These are phyloP conservation scores for Forbesichthys papilliferus DNA, from an alignment of 2,113 vertebrate species.

Conservation along the genomic window DNA sequence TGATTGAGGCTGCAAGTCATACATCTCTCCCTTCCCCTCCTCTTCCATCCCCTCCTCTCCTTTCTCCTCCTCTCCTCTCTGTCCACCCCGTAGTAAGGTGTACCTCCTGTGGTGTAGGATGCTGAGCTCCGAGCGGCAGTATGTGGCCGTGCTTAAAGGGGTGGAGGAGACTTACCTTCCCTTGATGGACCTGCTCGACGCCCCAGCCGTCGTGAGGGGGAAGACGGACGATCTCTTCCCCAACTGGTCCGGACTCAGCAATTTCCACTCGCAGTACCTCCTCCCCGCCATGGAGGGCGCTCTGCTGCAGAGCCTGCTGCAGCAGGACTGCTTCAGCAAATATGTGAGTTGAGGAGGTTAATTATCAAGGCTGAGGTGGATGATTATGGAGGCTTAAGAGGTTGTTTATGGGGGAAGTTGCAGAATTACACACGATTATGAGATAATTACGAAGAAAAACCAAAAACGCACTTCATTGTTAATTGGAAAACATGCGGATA, in stretches of 20 bases:
- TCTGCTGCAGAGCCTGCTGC: slow-evolving; percentile 80
- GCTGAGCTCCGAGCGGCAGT: slow-evolving; percentile 85
- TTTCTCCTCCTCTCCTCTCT: neutral
- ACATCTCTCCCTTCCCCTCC: neutral
- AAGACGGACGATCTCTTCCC: slow-evolving; percentile 76
- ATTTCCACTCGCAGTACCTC: slow-evolving; percentile 83
- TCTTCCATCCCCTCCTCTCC: neutral
- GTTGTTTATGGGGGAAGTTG: too few species aligned
- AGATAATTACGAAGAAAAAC: too few species aligned
- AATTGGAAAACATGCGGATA: too few species aligned
- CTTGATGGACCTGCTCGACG: slow-evolving; percentile 71
- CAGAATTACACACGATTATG: too few species aligned
- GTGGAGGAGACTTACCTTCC: slow-evolving; percentile 77
- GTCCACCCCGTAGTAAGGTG: slow-evolving; percentile 72
- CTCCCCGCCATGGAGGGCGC: slow-evolving; percentile 86
- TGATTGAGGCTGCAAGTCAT: neutral
- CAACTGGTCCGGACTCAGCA: slow-evolving; percentile 74
- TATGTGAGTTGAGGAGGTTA: slow-evolving; percentile 74
- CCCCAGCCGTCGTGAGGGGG: slow-evolving; percentile 73
- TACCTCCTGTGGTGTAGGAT: slow-evolving; percentile 83
- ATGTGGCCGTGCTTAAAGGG: slow-evolving; percentile 75
- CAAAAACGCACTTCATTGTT: too few species aligned
- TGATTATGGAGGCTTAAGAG: too few species aligned
- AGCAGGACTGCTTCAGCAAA: slow-evolving; percentile 87
- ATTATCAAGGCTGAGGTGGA: neutral